Evolutionary conservation across 1,140 invertebrate genomes (phyloP), one percentile per base, ranked within the genome.

Genomic region (Varroa destructor): DNA sequence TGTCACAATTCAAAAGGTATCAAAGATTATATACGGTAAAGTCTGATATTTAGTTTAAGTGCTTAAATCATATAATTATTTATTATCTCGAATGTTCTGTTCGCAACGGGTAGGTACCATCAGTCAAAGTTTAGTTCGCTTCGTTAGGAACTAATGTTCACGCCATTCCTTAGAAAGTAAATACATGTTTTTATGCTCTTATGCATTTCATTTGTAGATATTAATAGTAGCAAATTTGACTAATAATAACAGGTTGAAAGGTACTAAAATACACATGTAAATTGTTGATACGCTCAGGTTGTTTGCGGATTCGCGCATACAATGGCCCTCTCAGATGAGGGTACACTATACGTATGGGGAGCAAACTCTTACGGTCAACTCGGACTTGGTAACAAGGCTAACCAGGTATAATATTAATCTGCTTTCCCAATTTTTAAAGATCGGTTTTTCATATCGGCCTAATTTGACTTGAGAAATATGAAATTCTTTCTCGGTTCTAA

Each of bases 291-390:
- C 12, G 25, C 40, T 40, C 81, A 86, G 83, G 79, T 87, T 73
- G 85, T 82, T 37, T 87, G 86, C 77, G 86, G 86, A 14, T 86
- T 85, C 76, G 82, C 83, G 0, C 86, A 88, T 77, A 85, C 85
- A 1, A 75, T 88, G 73, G 86, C 86, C 4, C 78, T 87, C 0
- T 83, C 84, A 71, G 85, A 87, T 75, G 84, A 86, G 76, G 86
- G 86, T 1, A 77, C 77, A 37, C 75, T 87, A 5, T 87, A 84
- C 76, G 84, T 83, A 51, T 87, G 86, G 86, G 86, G 86, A 73
- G 85, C 83, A 25, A 87, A 87, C 77, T 83, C 81, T 70, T 84
- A 83, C 74, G 85, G 85, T 0, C 85, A 87, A 77, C 77, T 87
- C 36, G 85, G 85, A 12, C 81, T 82, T 67, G 82, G 83, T 8